Evolutionary conservation across 37 sponge, comb jelly and placozoan genomes (phyloP), one percentile per base, ranked within the genome.

Genomic region (Diacarnus erythraeanus): DNA sequence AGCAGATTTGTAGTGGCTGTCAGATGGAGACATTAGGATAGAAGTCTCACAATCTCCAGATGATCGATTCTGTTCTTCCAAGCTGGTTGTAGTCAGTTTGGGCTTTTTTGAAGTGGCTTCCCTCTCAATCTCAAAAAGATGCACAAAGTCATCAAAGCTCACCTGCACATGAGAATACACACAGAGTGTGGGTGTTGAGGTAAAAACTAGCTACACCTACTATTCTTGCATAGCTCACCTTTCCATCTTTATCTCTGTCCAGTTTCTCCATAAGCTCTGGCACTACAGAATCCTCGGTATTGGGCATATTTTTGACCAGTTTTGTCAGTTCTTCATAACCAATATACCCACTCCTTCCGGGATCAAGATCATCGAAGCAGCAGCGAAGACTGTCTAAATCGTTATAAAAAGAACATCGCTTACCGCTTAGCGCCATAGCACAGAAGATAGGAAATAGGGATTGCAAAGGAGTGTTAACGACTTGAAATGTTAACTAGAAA

Each of bases 231-330:
- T 37, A 68, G 4, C 56, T 72, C n/a, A 88, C 89, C 74, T 83
- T 88, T 73, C 89, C 89, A 66, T 88, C 89, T 23, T 83, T 78
- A 57, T 88, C 84, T 23, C 79, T 65, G 57, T 88, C 89, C 64
- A 88, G 74, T 8, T 30, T 37, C 33, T 72, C 61, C 89, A 88
- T 78, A 22, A 88, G 70, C 63, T 78, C 70, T 27, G 57, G 44
- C 9, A 83, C 72, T 39, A 38, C 65, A 15, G 67, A 25, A 18
- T 77, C 69, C 2, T 88, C 84, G 29, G 64, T 54, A n/a, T 64
- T 73, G 1, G 65, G 33, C 77, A 68, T 73, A 34, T 42, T 57
- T 30, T 42, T 21, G n/a, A 74, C 72, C 38, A 83, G 66, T 70
- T 42, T 12, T 31, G 27, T 65, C 54, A 79, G 69, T 69, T 81